Base-by-base conservation (phyloP, 2,797 vertebrate species). In the Pygocentrus nattereri region DNA sequence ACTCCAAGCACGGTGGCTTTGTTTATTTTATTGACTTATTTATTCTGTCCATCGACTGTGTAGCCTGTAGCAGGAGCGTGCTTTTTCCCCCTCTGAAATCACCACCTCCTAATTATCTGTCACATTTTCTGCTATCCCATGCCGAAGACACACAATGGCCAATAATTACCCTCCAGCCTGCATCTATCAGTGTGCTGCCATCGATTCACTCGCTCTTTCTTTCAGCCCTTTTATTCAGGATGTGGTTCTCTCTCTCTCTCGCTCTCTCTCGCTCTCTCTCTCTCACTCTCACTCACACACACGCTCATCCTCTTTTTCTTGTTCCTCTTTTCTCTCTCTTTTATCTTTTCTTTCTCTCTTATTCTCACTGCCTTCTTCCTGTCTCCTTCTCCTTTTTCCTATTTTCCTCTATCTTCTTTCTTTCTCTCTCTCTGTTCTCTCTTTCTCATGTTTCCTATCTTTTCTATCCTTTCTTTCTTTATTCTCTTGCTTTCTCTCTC, bases 41-140 rank as follows among this genome's bases (percentile, higher is more conserved):
- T 93, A 92, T 91, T 92, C 92, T 92, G 92, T 93, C 92, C 88
- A 94, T 94, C 87, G 90, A 93, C 90, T 91, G 84, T 90, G 89
- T 90, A 91, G 91, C 92, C 92, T 85, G 86, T 88, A 91, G 92
- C 91, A 85, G 87, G 87, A 90, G 88, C 88, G 91, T 87, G 87
- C 89, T 90, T 81, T 91, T 88, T 88, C 86, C 89, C 82, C 91
- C 93, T 94, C 78, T 79, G 80, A 94, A 93, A 94, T 94, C 94
- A 92, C 93, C 93, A 92, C 91, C 93, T 93, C 89, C 93, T 95
- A 95, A 95, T 95, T 95, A 94, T 94, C 93, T 93, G 94, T 94
- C 93, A 95, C 93, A 92, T 93, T 93, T 94, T 91, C 91, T 94
- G 92, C 92, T 88, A 90, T 93, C 90, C 93, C 89, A 89, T 92